Evolutionary conservation across 2,888 invertebrate genomes (phyloP).

Genomic region (Coremacera marginata): DNA sequence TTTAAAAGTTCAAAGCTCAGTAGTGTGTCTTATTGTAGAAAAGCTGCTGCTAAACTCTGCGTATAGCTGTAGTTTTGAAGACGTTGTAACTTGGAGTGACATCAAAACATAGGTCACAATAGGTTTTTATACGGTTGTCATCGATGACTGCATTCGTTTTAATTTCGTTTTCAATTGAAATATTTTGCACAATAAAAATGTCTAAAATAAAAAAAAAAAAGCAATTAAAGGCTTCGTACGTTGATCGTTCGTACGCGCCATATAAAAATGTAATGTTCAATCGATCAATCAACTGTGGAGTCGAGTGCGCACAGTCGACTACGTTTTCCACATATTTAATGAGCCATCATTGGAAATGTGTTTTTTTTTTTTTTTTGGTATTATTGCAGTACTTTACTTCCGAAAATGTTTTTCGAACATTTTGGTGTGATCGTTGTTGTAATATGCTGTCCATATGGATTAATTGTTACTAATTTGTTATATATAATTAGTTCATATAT

Average conservation of each 20-base stretch:
- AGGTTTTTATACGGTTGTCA: constrained; percentile 50
- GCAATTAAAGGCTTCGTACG: background rate
- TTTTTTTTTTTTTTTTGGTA: background rate
- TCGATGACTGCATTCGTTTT: constrained; percentile 33
- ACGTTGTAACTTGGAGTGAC: constrained; percentile 54
- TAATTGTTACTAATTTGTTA: constrained; percentile 26
- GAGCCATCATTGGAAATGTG: background rate
- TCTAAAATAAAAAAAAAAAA: background rate
- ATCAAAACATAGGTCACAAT: constrained; percentile 51
- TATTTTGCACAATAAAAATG: constrained; percentile 30
- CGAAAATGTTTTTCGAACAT: constrained; percentile 14
- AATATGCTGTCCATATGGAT: background rate
- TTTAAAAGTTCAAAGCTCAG: background rate
- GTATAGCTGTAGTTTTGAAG: constrained; percentile 11
- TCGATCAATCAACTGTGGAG: background rate
- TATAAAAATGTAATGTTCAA: constrained; percentile 2
- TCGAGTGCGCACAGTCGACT: background rate
- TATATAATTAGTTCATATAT: background rate
- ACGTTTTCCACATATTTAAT: constrained; percentile 31
- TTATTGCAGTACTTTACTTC: background rate
- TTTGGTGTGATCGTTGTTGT: background rate
- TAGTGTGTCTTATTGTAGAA: background rate
- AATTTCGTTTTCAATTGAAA: constrained; percentile 44
- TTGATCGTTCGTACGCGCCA: background rate
- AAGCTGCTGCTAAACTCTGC: constrained; percentile 2